These are phyloP conservation scores for Tyrannus savana DNA, from an alignment of 2,113 vertebrate species.

Conservation along the genomic window DNA sequence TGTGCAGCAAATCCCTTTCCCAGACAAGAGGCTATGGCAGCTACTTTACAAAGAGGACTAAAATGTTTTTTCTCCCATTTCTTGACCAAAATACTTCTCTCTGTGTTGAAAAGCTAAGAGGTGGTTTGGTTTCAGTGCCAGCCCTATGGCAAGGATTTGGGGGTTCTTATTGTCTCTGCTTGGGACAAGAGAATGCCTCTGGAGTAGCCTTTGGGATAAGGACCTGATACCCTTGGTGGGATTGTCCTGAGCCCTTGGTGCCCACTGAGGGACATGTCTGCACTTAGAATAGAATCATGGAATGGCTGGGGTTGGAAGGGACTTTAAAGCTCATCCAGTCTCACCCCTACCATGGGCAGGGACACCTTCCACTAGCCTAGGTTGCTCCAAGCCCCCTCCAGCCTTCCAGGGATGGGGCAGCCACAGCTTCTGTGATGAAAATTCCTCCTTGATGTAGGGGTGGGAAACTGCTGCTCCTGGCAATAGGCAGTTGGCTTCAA, in stretches of 20 bases:
- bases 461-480: neutral
- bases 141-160: fast-evolving
- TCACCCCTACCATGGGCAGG: neutral
- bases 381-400: neutral
- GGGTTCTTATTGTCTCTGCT: fast-evolving
- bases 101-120: fast-evolving
- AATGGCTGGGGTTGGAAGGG: neutral
- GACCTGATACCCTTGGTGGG: neutral
- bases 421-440: neutral
- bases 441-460: neutral
- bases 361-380: neutral
- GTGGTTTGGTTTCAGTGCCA: fast-evolving
- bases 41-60: fast-evolving
- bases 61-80: neutral
- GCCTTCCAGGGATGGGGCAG: neutral
- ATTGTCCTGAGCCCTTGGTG: neutral
- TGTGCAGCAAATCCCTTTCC: neutral
- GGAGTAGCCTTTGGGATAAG: neutral
- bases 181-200: neutral
- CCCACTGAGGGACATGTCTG: fast-evolving
- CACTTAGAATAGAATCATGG: neutral
- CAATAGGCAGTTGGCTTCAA: fast-evolving
- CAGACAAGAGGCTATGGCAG: neutral
- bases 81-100: fast-evolving
- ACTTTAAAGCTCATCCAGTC: fast-evolving